Conservation (phyloP, 2,113 vertebrate genomes). For the Ageneiosus marmoratus region DNA sequence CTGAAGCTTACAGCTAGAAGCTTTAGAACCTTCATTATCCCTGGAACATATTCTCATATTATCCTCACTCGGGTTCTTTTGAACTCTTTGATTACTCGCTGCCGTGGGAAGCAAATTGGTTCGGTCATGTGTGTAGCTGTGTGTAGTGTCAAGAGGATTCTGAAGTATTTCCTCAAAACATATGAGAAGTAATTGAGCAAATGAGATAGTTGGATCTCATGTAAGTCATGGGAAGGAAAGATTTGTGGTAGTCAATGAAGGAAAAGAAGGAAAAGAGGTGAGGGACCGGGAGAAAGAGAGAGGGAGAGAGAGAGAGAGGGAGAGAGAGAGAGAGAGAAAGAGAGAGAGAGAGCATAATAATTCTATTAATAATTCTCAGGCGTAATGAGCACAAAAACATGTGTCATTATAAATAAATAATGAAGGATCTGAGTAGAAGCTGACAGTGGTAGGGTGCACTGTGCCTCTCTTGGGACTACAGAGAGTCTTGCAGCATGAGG, state of each 20-base stretch:
- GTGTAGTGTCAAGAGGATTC: neutral
- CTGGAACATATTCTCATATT: neutral
- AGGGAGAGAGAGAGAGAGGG: slow-evolving; percentile 24
- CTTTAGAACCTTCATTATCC: neutral
- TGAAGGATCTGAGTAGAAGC: slow-evolving; percentile 63
- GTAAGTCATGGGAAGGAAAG: neutral
- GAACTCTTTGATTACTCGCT: slow-evolving; percentile 20
- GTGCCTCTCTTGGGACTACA: neutral
- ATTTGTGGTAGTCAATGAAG: neutral
- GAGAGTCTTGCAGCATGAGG: slow-evolving; percentile 8
- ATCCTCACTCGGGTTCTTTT: neutral
- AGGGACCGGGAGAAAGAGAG: neutral
- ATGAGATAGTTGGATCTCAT: neutral
- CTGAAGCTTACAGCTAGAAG: slow-evolving; percentile 7
- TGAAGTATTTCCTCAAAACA: neutral
- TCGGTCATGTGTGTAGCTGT: neutral
- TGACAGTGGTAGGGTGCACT: neutral
- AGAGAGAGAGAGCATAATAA: slow-evolving; percentile 46
- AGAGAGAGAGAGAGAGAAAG: neutral
- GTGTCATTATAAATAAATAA: slow-evolving; percentile 71
- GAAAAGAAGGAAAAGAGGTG: too few species aligned
- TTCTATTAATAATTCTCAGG: slow-evolving; percentile 70
- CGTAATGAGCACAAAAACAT: slow-evolving; percentile 67
- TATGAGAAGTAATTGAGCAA: neutral
- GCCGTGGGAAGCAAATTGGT: slow-evolving; percentile 19